phyloP scores from a whole-genome alignment of 23 tunicate species.

The Halocynthia roretzi region DNA sequence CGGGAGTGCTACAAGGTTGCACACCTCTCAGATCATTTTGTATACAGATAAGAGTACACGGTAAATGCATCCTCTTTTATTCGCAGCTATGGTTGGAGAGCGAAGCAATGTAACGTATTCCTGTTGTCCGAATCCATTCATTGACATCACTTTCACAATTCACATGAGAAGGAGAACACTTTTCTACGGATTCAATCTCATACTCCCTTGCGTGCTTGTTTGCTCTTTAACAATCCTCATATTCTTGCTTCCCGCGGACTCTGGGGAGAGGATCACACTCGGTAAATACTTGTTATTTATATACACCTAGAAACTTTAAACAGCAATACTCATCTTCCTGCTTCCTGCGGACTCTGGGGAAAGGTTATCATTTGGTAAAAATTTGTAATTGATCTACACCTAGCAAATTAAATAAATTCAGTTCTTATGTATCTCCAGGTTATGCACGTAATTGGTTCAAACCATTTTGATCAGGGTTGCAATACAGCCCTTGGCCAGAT shows the following conservation, averaged over 20 bases:
- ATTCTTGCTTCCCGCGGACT: slow-evolving; percentile 81
- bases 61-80: neutral
- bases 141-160: slow-evolving; percentile 79
- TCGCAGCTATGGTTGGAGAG: slow-evolving; percentile 65
- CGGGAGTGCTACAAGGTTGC: too few relatives aligned
- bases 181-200: slow-evolving; percentile 74
- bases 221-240: slow-evolving; percentile 69
- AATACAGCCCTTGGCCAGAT: too few relatives aligned
- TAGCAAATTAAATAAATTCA: neutral
- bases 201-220: slow-evolving; percentile 83
- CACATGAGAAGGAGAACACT: slow-evolving; percentile 51
- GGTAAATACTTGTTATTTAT: slow-evolving; percentile 27
- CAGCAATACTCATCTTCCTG: slow-evolving; percentile 54
- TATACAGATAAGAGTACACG: too few relatives aligned
- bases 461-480: neutral
- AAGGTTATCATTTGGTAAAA: neutral
- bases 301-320: neutral
- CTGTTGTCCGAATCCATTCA: slow-evolving; percentile 78
- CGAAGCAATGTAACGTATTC: slow-evolving; percentile 45
- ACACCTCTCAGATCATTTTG: too few relatives aligned
- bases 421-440: neutral
- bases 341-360: slow-evolving; percentile 93
- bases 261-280: slow-evolving; percentile 87
- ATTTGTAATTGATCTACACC: neutral
- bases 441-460: neutral